Base-by-base conservation (phyloP, 2,888 invertebrate species). In the Loripinus fragilis region DNA sequence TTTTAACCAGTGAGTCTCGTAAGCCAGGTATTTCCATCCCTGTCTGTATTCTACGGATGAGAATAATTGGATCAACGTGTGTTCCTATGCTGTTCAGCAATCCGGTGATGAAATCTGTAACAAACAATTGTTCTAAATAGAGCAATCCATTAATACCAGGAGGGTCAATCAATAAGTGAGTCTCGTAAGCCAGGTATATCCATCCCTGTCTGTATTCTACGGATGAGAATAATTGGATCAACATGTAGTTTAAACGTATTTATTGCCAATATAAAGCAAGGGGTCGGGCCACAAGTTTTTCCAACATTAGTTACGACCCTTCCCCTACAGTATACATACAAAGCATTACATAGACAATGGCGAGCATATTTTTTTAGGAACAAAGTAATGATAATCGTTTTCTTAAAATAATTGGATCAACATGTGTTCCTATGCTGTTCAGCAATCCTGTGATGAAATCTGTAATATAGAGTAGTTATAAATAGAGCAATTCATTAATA, bases 161-260 rank as follows among this genome's bases (percentile, higher is more conserved):
- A n/a, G n/a, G n/a, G n/a, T n/a, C n/a, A n/a, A n/a, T 98, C 98
- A 0, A 97, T 97, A 15, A 99, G 95, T 0, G 98, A 97, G 89
- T 97, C 96, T 87, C 98, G 96, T 55, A 99, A 94, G 50, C 97
- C 97, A 12, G 97, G 97, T 88, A 99, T 98, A 93, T 97, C 95
- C 94, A 97, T 96, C 1, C 96, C 96, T 0, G 96, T 95, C 88
- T 97, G 96, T 85, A 99, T 99, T 93, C 86, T 85, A 90, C 96
- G 95, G 73, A 99, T 96, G 82, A 98, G 95, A 89, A 97, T 95
- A 80, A 97, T 96, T 0, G 99, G 99, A 76, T 94, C 93, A 0
- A 99, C 97, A n/a, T n/a, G n/a, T n/a, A n/a, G n/a, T n/a, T n/a
- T n/a, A n/a, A n/a, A n/a, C n/a, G n/a, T n/a, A n/a, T n/a, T n/a